Evolutionary conservation across 1,140 invertebrate species (phyloP).

Genomic region (Lanistes nyassanus): DNA sequence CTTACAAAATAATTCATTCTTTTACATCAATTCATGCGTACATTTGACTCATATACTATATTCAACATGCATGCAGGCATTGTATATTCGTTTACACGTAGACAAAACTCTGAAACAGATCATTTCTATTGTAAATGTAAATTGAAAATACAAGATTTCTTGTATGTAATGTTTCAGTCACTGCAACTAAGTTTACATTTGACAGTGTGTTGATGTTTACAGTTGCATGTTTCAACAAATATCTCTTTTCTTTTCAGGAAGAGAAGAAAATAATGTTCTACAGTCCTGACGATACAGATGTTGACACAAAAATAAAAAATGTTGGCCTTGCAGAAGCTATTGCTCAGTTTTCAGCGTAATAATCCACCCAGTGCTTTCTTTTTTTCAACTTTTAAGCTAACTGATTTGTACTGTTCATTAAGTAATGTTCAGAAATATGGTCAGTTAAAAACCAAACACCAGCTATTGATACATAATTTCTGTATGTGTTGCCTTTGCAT

Average conservation of each 20-base stretch:
- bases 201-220: slow-evolving; percentile 18
- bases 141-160: not conserved
- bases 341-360: slow-evolving; percentile 90
- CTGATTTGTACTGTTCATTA: slow-evolving; percentile 3
- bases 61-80: not conserved
- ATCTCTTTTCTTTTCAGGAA: slow-evolving; percentile 75
- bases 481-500: not conserved
- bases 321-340: slow-evolving; percentile 92
- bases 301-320: slow-evolving; percentile 87
- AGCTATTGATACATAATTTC: too few species aligned
- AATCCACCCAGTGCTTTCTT: slow-evolving; percentile 21
- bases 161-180: not conserved
- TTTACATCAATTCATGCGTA: not conserved
- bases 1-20: too few species aligned
- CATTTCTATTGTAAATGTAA: not conserved
- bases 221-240: too few species aligned
- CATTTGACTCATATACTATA: not conserved
- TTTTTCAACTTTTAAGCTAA: not conserved
- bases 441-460: too few species aligned
- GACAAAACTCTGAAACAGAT: too few species aligned
- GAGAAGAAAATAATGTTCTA: slow-evolving; percentile 89
- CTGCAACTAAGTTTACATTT: not conserved
- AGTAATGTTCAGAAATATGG: slow-evolving; percentile 12
- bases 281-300: slow-evolving; percentile 80
- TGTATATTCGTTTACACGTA: too few species aligned